Evolutionary conservation across 23 tunicate species (phyloP), one percentile per base, ranked within the genome.

Genomic region (Trididemnum clinides): DNA sequence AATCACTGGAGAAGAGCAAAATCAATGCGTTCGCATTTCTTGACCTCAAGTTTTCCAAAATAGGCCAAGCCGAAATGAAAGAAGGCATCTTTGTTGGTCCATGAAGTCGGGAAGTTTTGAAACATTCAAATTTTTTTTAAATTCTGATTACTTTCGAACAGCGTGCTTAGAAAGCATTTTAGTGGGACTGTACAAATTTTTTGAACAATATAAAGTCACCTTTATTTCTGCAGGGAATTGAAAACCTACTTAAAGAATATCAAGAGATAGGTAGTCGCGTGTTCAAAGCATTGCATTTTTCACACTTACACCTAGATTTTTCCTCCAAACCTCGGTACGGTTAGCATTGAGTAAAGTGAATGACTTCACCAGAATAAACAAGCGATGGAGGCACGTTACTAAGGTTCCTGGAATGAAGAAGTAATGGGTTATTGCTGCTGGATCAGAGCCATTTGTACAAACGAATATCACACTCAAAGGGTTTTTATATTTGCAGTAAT

Each of bases 271-370:
- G 76, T 32, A 6, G 76, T 30, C 18, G 37, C 38, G 30, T 69
- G 35, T 69, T 28, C 38, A 10, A 27, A 2, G 30, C 28, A 69
- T 5, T 69, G 38, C 37, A 69, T 69, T 69, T 69, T 30, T 6
- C 30, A 29, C 76, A 69, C 76, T 69, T n/a, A 69, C 35, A 69
- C 38, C 76, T 28, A 69, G 76, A 69, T 69, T 69, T 69, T 74
- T 74, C 81, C 81, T 39, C 28, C 28, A 4, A 74, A 74, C 81
- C 81, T 74, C 25, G 81, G 81, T 39, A 58, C 81, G 12, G 81
- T 74, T 30, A 74, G 57, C 25, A 58, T 36, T 74, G 58, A 74
- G 59, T 58, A 74, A 38, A 23, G 81, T 74, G 58, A 74, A 25
- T 58, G 28, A 74, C 38, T 74, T 74, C 81, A 74, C 33, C 81